Percentiles rank a stretch among this genome's conserved stretches.
Evolutionary conservation across 1,140 invertebrate genomes (phyloP).

Genomic region (Habropoda laboriosa): DNA sequence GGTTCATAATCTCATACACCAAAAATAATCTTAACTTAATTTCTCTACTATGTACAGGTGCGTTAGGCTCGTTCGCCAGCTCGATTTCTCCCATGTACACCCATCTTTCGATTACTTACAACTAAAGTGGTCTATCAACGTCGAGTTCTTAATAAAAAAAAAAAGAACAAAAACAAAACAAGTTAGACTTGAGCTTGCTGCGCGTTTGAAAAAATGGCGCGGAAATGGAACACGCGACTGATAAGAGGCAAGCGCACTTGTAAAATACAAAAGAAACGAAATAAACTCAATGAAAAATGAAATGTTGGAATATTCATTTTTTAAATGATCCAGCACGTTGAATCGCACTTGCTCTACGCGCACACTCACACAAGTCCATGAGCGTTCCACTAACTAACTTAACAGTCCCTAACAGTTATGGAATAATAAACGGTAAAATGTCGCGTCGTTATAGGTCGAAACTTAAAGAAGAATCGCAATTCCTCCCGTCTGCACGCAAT

Average conservation of each 20-base stretch:
- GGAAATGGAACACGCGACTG: not conserved
- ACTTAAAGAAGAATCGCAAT: not conserved
- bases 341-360: not conserved
- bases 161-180: no score
- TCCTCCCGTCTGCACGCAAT: not conserved
- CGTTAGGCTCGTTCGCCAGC: not conserved
- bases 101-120: constrained; percentile 1
- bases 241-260: not conserved
- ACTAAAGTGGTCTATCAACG: constrained; percentile 1
- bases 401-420: constrained; percentile 4
- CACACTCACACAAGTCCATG: not conserved
- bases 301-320: not conserved
- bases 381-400: not conserved
- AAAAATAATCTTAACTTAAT: constrained; percentile 46
- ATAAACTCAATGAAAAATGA: not conserved
- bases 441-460: constrained; percentile 15
- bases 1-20: constrained; percentile 40
- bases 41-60: constrained; percentile 36
- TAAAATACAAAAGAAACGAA: not conserved
- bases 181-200: constrained; percentile 35
- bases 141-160: constrained; percentile 23
- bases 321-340: not conserved
- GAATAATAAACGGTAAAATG: constrained; percentile 29
- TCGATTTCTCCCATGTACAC: not conserved
- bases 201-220: not conserved